These are phyloP conservation scores for Philypnodon macrostomus DNA, from an alignment of 2,797 vertebrate genomes.

Conservation along the genomic window DNA sequence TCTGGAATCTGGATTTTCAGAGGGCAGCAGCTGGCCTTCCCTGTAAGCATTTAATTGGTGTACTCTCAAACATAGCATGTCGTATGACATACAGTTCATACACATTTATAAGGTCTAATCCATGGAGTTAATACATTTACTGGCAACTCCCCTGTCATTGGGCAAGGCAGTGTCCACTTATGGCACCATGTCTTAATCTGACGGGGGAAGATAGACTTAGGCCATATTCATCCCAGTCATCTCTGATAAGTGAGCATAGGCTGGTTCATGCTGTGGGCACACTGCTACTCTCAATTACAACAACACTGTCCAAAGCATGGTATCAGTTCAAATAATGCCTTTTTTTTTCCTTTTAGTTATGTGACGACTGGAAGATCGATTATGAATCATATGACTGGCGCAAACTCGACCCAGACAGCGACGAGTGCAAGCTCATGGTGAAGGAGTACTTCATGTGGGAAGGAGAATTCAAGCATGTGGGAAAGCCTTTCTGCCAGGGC, in stretches of 20 bases:
- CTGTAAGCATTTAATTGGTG: constrained; percentile 64
- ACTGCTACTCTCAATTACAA: too few relatives aligned
- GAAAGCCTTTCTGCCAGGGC: constrained; percentile 87
- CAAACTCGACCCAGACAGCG: constrained; percentile 84
- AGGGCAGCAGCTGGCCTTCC: constrained; percentile 87
- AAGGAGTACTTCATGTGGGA: constrained; percentile 93
- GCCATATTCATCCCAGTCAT: constrained; percentile 27
- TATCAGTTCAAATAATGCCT: too few relatives aligned
- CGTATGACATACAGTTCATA: too few relatives aligned
- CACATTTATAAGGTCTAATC: too few relatives aligned
- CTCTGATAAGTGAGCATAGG: constrained; percentile 22
- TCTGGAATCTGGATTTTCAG: constrained; percentile 91
- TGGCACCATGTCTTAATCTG: constrained; percentile 29
- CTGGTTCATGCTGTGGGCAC: constrained; percentile 47
- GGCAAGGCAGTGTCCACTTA: constrained; percentile 23
- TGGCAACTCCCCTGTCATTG: constrained; percentile 19
- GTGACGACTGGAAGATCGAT: constrained; percentile 89
- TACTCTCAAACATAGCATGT: too few relatives aligned
- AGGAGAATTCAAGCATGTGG: constrained; percentile 88
- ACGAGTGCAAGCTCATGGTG: constrained; percentile 88
- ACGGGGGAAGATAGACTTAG: constrained; percentile 20
- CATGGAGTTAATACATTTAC: too few relatives aligned
- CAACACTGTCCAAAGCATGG: too few relatives aligned
- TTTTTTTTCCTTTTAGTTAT: too few relatives aligned
- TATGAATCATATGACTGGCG: constrained; percentile 92